Evolutionary conservation across 2,888 invertebrate species (phyloP).

Genomic region (Byasa hedistus): DNA sequence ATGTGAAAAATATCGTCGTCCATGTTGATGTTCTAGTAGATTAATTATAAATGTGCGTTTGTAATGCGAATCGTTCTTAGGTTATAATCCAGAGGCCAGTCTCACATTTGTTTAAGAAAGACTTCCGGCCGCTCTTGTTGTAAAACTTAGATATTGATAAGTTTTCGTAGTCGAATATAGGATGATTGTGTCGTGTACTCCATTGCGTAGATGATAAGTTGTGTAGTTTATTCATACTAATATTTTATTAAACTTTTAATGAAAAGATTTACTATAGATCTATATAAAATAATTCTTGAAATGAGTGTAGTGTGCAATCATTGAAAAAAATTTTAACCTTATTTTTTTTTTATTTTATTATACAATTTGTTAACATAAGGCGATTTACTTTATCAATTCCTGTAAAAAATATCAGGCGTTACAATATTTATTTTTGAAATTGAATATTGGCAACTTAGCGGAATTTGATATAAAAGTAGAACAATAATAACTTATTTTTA

Average conservation of each 20-base stretch:
- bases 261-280: not conserved
- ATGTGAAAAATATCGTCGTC: conserved; percentile 43
- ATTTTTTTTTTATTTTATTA: not conserved
- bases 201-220: conserved; percentile 12
- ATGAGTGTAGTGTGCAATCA: not conserved
- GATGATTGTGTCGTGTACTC: conserved; percentile 6
- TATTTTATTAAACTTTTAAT: not conserved
- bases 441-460: conserved; percentile 16
- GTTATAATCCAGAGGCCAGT: conserved; percentile 27
- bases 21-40: conserved; percentile 44
- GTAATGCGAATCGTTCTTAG: conserved; percentile 1
- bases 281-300: not conserved
- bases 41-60: conserved; percentile 13
- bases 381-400: conserved; percentile 9
- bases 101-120: conserved; percentile 34
- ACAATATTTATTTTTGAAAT: conserved; percentile 14
- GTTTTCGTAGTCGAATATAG: conserved; percentile 12
- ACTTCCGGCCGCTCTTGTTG: conserved; percentile 21
- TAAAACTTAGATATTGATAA: not conserved
- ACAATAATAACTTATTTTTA: conserved; percentile 33
- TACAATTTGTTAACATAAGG: not conserved
- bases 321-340: not conserved
- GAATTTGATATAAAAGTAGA: conserved; percentile 28
- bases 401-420: not conserved
- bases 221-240: not conserved